A percentile compares a stretch with the other conserved stretches of the same genome.
phyloP scores from a whole-genome alignment of 2,113 vertebrate species.

The Eulacestoma nigropectus region DNA sequence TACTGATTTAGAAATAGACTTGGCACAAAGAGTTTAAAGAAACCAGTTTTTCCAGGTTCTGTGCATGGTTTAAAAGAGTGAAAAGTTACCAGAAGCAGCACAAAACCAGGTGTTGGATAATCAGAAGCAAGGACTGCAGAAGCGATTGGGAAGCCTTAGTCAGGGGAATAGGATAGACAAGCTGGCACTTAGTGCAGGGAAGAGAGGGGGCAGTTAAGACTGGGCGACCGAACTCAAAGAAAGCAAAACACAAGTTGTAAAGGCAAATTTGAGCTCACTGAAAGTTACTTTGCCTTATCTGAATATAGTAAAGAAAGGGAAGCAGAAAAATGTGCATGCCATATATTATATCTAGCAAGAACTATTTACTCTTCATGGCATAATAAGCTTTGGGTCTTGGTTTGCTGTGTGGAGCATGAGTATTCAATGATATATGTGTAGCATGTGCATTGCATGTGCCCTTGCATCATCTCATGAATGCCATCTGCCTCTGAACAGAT shows the following conservation, averaged over 20 bases:
- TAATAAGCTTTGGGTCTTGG: neutral
- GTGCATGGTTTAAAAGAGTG: neutral
- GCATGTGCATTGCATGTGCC: neutral
- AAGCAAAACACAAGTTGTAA: neutral
- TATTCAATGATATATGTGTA: neutral
- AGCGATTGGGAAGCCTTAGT: neutral
- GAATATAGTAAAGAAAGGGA: neutral
- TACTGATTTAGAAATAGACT: neutral
- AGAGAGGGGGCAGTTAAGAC: neutral
- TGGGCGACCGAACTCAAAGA: neutral
- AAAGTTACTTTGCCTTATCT: neutral
- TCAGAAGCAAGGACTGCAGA: neutral
- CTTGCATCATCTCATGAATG: fast-evolving
- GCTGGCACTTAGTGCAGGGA: neutral
- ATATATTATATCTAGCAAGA: neutral
- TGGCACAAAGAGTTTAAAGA: slow-evolving; percentile 5
- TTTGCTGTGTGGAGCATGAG: neutral
- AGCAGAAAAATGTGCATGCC: neutral
- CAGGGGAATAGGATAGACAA: neutral
- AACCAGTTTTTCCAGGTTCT: slow-evolving; percentile 57
- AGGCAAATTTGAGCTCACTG: neutral
- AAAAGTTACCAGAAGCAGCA: slow-evolving; percentile 49
- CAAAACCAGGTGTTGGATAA: neutral
- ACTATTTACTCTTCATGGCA: neutral
- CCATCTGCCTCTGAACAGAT: neutral